phyloP scores from a whole-genome alignment of 2,888 invertebrate genomes.

The Eilema griseolum region DNA sequence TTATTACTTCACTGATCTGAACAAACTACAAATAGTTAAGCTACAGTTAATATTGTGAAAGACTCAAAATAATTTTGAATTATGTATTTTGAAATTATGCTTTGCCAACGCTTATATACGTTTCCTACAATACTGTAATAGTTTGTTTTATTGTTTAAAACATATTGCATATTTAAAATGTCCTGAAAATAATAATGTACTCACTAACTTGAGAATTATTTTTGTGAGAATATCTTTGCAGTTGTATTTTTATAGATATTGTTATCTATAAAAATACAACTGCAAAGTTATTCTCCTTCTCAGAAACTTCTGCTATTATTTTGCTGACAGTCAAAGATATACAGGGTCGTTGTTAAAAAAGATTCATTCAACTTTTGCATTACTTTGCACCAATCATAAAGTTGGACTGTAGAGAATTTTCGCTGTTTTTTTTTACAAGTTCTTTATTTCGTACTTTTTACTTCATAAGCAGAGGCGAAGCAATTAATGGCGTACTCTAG shows the following conservation, averaged over 20 bases:
- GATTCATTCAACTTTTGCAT: slow-evolving; percentile 26
- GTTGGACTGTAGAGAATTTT: slow-evolving; percentile 36
- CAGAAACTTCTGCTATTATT: neutral
- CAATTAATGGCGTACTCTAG: slow-evolving; percentile 31
- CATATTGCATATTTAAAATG: too few relatives aligned
- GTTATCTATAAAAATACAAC: too few relatives aligned
- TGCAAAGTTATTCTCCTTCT: neutral
- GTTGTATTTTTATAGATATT: neutral
- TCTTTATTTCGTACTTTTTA: slow-evolving; percentile 39
- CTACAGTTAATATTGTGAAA: too few relatives aligned
- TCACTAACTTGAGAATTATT: neutral
- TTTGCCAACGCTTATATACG: too few relatives aligned
- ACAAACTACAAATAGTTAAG: too few relatives aligned
- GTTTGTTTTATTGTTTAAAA: too few relatives aligned
- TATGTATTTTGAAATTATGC: too few relatives aligned
- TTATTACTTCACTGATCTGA: too few relatives aligned
- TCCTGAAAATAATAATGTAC: neutral
- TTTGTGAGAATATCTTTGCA: slow-evolving; percentile 1
- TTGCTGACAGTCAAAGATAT: slow-evolving; percentile 3
- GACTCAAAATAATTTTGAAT: too few relatives aligned
- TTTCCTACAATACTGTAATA: too few relatives aligned
- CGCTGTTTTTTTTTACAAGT: slow-evolving; percentile 37
- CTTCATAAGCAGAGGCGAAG: slow-evolving; percentile 28
- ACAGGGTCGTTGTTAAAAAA: slow-evolving; percentile 14
- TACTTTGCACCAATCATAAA: slow-evolving; percentile 49